These are phyloP conservation scores for Pseudopleuronectes americanus DNA, from an alignment of 2,797 vertebrate species.

Conservation along the genomic window DNA sequence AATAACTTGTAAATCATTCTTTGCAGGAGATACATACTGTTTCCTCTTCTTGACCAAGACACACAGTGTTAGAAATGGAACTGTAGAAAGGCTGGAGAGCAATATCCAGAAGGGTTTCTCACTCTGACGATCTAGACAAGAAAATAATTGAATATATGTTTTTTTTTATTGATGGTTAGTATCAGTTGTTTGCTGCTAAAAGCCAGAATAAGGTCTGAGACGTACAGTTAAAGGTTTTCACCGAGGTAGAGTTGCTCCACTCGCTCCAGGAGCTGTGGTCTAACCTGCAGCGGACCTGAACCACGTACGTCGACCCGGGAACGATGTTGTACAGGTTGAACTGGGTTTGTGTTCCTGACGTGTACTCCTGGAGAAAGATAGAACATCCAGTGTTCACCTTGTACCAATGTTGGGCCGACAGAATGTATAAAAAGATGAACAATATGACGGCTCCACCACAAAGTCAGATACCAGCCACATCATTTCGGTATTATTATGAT, in stretches of 20 bases:
- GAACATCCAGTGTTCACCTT: too few relatives aligned
- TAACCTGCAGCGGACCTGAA: conserved; percentile 87
- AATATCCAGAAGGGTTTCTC: conserved; percentile 84
- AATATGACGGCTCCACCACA: too few relatives aligned
- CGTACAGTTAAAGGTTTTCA: conserved; percentile 84
- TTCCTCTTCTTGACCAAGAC: conserved; percentile 86
- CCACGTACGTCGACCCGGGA: conserved; percentile 80
- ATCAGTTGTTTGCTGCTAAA: background rate
- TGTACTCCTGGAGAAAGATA: conserved; percentile 72
- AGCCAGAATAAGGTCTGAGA: background rate
- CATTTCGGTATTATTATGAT: too few relatives aligned
- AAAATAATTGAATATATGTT: background rate
- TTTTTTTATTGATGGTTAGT: background rate
- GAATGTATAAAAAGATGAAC: background rate
- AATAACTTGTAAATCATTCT: background rate
- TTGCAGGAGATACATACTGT: conserved; percentile 61
- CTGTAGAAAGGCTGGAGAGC: conserved; percentile 75
- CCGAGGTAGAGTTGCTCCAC: conserved; percentile 81
- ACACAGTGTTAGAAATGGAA: conserved; percentile 82
- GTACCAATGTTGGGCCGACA: too few relatives aligned
- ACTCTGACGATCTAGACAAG: conserved; percentile 76
- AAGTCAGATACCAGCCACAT: too few relatives aligned
- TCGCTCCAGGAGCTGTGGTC: conserved; percentile 89
- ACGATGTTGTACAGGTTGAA: conserved; percentile 82
- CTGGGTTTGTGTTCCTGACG: conserved; percentile 78